Conservation (phyloP, 2,888 invertebrate species). For the Acronicta alni region DNA sequence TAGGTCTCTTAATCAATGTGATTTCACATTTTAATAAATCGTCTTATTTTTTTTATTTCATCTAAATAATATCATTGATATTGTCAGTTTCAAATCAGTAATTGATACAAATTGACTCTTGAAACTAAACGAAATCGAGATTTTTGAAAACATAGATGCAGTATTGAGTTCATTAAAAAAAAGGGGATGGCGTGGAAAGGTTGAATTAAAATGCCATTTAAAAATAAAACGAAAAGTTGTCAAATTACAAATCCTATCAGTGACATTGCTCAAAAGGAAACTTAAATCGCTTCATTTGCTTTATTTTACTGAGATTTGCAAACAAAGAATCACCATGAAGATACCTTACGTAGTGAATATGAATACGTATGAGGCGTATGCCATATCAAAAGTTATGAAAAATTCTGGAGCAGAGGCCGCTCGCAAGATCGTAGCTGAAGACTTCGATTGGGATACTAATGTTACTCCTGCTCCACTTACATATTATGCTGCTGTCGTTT, state of each 20-base stretch:
- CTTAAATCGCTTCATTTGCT: not conserved
- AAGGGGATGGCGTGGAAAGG: too few species aligned
- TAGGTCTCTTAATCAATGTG: not conserved
- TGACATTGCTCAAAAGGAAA: conserved; percentile 13
- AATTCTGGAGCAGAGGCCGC: conserved; percentile 67
- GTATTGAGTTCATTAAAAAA: too few species aligned
- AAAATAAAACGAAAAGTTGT: conserved; percentile 1
- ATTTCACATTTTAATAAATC: too few species aligned
- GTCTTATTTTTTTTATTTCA: too few species aligned
- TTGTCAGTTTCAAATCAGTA: too few species aligned
- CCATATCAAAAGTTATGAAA: conserved; percentile 69
- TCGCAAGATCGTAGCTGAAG: conserved; percentile 78
- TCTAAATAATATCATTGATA: too few species aligned
- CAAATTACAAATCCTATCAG: conserved; percentile 24
- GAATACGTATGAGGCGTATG: conserved; percentile 75
- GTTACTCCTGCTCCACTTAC: conserved; percentile 82
- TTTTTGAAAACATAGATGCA: too few species aligned
- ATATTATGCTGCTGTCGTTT: conserved; percentile 70
- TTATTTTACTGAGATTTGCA: not conserved
- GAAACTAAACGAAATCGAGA: too few species aligned
- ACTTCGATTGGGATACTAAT: conserved; percentile 83
- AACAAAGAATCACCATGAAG: conserved; percentile 71
- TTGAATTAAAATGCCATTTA: not conserved
- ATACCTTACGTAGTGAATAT: conserved; percentile 79
- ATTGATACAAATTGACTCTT: too few species aligned